Conservation (phyloP, 2,888 invertebrate species). For the Macropis europaea region DNA sequence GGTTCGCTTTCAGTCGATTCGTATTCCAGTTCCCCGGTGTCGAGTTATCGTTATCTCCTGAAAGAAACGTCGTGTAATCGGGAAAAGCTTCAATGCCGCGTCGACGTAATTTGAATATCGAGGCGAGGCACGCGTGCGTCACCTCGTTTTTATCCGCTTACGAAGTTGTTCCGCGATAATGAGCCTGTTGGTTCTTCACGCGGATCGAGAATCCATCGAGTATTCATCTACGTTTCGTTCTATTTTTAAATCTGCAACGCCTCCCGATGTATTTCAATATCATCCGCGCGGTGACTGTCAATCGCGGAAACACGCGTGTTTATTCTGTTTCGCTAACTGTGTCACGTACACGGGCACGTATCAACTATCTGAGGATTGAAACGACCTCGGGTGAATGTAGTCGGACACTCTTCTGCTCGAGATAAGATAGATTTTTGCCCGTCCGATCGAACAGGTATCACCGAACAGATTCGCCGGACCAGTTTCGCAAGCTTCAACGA, state of each 20-base stretch:
- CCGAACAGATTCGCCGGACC: no score
- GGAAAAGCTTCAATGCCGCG: constrained; percentile 10
- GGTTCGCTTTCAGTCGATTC: no score
- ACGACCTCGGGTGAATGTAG: no score
- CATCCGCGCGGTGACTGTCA: neutral
- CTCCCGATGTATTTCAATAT: constrained; percentile 3
- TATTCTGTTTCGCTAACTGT: neutral
- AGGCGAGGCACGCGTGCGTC: constrained; percentile 25
- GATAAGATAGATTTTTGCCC: no score
- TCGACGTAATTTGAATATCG: constrained; percentile 32
- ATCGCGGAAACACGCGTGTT: neutral
- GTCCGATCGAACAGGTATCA: no score
- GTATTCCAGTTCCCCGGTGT: no score
- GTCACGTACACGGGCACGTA: no score
- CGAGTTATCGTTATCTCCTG: constrained; percentile 33
- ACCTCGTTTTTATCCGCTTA: constrained; percentile 21
- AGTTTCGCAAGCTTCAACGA: no score
- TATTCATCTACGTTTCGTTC: constrained; percentile 21
- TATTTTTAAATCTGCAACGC: constrained; percentile 32
- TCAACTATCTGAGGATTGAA: no score
- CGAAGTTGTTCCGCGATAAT: constrained; percentile 24
- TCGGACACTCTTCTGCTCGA: no score
- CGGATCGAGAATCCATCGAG: constrained; percentile 2
- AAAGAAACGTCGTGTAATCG: constrained; percentile 6
- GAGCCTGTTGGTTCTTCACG: neutral